Percentiles rank a stretch among this genome's conserved stretches.
These are phyloP conservation scores for Clepsis dumicolana DNA, from an alignment of 2,888 invertebrate species.

Conservation along the genomic window DNA sequence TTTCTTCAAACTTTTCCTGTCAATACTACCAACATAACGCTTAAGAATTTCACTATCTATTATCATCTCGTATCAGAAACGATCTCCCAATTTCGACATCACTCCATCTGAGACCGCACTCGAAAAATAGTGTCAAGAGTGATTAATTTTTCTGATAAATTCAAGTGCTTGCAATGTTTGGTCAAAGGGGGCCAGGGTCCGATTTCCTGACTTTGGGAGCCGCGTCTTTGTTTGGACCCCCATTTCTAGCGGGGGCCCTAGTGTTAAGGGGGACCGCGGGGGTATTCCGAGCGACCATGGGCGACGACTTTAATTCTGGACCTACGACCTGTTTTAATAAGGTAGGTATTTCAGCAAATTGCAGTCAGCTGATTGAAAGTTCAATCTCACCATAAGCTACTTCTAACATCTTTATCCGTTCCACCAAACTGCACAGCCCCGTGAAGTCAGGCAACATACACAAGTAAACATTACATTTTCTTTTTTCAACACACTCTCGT, in stretches of 20 bases:
- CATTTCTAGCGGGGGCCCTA: conserved; percentile 34
- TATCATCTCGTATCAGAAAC: conserved; percentile 18
- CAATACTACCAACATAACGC: conserved; percentile 19
- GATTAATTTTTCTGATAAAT: conserved; percentile 17
- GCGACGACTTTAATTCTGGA: conserved; percentile 6
- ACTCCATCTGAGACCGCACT: conserved; percentile 29
- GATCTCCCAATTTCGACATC: conserved; percentile 31
- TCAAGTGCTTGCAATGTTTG: conserved; percentile 35
- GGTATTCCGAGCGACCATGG: conserved; percentile 23
- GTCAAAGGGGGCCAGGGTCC: conserved; percentile 19
- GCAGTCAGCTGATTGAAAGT: not conserved
- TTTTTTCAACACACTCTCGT: conserved; percentile 19
- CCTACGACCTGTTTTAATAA: conserved; percentile 21
- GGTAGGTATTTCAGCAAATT: conserved; percentile 20
- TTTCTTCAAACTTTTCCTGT: not conserved
- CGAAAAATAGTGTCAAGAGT: conserved; percentile 41
- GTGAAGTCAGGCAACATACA: not conserved
- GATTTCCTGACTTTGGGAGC: conserved; percentile 31
- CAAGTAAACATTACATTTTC: conserved; percentile 5
- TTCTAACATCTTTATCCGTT: not conserved
- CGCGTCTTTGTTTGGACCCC: conserved; percentile 26
- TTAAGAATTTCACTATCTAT: not conserved
- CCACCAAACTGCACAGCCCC: not conserved
- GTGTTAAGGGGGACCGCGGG: conserved; percentile 26
- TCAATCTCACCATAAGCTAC: not conserved